Evolutionary conservation across 2,797 vertebrate genomes (phyloP).

Genomic region (Dryobates pubescens): DNA sequence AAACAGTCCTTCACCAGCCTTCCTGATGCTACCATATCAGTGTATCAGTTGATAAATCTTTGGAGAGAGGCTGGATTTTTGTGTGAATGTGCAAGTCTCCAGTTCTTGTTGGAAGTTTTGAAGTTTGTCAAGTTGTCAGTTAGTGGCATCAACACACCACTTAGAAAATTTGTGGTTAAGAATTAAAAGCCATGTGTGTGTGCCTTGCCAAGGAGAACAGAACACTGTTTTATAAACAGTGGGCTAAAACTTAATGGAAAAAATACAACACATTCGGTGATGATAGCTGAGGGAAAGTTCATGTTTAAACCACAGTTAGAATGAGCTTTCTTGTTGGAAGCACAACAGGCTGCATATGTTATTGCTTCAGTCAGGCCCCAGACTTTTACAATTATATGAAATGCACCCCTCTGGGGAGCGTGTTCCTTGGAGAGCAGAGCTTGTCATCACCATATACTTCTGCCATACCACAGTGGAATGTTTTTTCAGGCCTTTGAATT

Average conservation of each 20-base stretch:
- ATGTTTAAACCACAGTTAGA: slow-evolving; percentile 4
- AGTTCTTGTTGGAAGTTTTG: background rate
- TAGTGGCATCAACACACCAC: background rate
- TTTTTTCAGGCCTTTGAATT: background rate
- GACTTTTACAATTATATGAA: slow-evolving; percentile 36
- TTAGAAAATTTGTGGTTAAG: background rate
- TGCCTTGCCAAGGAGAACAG: background rate
- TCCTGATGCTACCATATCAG: background rate
- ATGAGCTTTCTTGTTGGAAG: background rate
- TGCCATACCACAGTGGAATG: background rate
- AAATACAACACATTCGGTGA: background rate
- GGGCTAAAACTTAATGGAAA: background rate
- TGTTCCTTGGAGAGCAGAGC: background rate
- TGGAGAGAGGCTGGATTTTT: background rate
- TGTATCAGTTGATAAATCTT: background rate
- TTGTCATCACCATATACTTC: background rate
- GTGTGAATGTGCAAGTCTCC: background rate
- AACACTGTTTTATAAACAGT: background rate
- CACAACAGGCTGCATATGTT: background rate
- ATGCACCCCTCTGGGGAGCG: background rate
- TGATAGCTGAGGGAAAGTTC: slow-evolving; percentile 10
- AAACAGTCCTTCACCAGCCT: no score
- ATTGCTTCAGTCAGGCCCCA: background rate
- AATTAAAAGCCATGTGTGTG: rapidly evolving
- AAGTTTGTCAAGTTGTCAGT: background rate